A percentile compares a stretch with the other conserved stretches of the same genome.
phyloP scores from a whole-genome alignment of 1,140 invertebrate genomes.

The Megathymus violae region DNA sequence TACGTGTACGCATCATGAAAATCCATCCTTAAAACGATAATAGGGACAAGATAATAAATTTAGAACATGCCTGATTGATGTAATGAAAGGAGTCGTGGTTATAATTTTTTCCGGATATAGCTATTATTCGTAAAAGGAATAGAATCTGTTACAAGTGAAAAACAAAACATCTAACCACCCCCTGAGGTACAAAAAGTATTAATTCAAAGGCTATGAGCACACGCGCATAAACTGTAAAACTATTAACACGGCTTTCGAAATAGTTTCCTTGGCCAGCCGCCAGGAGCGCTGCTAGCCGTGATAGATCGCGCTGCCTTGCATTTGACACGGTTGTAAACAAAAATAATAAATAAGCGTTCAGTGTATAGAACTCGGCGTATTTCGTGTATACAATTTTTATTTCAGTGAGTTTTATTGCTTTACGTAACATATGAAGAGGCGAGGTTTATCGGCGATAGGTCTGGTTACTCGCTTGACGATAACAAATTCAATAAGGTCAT shows the following conservation, averaged over 20 bases:
- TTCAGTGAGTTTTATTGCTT: slow-evolving; percentile 66
- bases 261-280: slow-evolving; percentile 71
- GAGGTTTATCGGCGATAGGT: slow-evolving; percentile 56
- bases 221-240: slow-evolving; percentile 58
- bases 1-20: too few relatives aligned
- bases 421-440: slow-evolving; percentile 63
- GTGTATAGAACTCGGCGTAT: slow-evolving; percentile 50
- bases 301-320: slow-evolving; percentile 65
- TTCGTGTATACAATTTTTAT: slow-evolving; percentile 65
- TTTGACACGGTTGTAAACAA: slow-evolving; percentile 72
- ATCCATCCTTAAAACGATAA: too few relatives aligned
- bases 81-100: too few relatives aligned
- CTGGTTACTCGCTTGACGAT: slow-evolving; percentile 33
- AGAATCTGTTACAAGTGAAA: too few relatives aligned
- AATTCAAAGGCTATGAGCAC: slow-evolving; percentile 64
- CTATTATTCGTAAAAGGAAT: too few relatives aligned
- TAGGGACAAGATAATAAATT: too few relatives aligned
- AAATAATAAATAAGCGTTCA: slow-evolving; percentile 67
- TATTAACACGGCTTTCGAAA: slow-evolving; percentile 66
- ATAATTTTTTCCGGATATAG: too few relatives aligned
- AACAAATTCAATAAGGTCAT: background rate
- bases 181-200: slow-evolving; percentile 49
- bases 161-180: too few relatives aligned
- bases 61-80: too few relatives aligned
- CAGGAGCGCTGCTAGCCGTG: slow-evolving; percentile 56